Evolutionary conservation across 64 coral and sea anemone genomes (phyloP), one percentile per base, ranked within the genome.

Genomic region (Pocillopora verrucosa): DNA sequence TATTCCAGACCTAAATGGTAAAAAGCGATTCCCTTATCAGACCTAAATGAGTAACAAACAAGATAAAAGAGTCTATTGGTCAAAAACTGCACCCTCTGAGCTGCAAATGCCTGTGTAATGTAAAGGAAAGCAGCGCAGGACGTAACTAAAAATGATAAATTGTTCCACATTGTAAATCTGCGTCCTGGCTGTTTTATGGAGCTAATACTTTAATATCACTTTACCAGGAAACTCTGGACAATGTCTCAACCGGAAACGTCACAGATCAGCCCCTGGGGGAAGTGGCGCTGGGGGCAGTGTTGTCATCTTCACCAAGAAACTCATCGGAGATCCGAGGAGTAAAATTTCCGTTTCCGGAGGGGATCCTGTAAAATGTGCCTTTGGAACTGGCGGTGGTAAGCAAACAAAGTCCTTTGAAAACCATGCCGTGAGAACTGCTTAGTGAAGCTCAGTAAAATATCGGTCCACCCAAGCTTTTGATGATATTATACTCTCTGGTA

Each of bases 301-400:
- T 22, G 64, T 90, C 0, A 90, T 90, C 38, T 20, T 74, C 15
- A 83, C 89, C 13, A 76, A 83, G 45, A 69, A 83, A 60, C 62
- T 90, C 3, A 24, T 59, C 37, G 69, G 77, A 41, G 68, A 36
- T 83, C 38, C 69, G 1, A 63, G 20, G 37, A 56, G 65, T 26
- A 80, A 82, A 56, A 90, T 90, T 30, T 67, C 25, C 14, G 74
- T 70, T 7, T 30, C 63, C 19, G 88, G 88, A 19, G 88, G 78
- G 24, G 36, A n/a, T 12, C 63, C 77, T 1, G 74, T 76, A 34
- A 51, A 74, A 75, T 90, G 89, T 38, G 79, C 77, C 1, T 59
- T 56, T 17, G 89, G 89, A 22, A 56, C 77, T 16, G 79, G 77
- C 67, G 77, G 72, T 73, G 89, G 89, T 90, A 35, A 73, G 78